phyloP scores from a whole-genome alignment of 2,113 vertebrate species.

The Antechinus stuartii region DNA sequence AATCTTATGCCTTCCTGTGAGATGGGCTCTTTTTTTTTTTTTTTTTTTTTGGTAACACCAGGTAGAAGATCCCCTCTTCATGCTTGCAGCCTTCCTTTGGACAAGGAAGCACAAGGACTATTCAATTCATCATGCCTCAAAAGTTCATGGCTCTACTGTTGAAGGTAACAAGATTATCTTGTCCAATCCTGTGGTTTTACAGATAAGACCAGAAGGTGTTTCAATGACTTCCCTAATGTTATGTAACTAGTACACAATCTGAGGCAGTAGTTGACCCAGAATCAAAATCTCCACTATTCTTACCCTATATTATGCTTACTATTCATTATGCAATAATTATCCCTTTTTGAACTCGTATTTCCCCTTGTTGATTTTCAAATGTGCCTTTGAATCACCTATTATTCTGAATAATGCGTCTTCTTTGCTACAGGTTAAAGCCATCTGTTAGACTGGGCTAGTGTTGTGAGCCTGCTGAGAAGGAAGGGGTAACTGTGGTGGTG shows the following conservation, averaged over 20 bases:
- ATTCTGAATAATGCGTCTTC: slow-evolving; percentile 67
- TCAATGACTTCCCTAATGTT: background rate
- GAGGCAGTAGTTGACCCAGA: background rate
- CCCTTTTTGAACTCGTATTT: background rate
- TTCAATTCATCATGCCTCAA: background rate
- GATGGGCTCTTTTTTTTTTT: background rate
- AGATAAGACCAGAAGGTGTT: background rate
- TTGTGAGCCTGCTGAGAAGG: slow-evolving; percentile 35
- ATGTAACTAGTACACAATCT: background rate
- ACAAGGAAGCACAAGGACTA: background rate
- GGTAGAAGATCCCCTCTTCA: background rate
- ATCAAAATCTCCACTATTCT: background rate
- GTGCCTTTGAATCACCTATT: background rate
- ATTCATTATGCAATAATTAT: background rate
- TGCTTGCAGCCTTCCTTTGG: background rate
- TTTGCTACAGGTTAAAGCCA: slow-evolving; percentile 62
- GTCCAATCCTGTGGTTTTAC: background rate
- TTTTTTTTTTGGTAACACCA: background rate
- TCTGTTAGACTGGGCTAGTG: slow-evolving; percentile 59
- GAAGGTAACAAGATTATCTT: background rate
- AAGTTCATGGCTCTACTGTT: background rate
- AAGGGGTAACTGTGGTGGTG: slow-evolving; percentile 52
- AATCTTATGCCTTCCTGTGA: background rate
- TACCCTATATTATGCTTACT: background rate
- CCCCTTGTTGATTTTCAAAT: background rate